Evolutionary conservation across 2,797 vertebrate genomes (phyloP).

Genomic region (Tenualosa thibaudeaui): DNA sequence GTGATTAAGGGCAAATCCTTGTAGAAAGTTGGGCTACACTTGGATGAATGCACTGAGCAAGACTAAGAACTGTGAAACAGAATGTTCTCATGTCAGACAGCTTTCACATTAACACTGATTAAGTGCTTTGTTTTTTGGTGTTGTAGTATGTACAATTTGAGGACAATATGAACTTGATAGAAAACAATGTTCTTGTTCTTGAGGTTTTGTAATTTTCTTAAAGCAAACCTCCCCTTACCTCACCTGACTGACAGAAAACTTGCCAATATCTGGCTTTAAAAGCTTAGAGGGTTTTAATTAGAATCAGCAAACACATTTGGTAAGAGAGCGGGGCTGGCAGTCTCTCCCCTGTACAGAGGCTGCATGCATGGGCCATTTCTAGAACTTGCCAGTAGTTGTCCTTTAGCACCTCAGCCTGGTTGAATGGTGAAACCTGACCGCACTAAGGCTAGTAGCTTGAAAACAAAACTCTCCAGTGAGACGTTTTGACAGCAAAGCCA

Average conservation of each 20-base stretch:
- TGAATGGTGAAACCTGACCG: slow-evolving; percentile 8
- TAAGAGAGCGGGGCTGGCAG: neutral
- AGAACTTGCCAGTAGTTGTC: neutral
- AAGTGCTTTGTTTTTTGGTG: neutral
- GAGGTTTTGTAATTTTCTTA: neutral
- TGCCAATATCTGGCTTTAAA: slow-evolving; percentile 20
- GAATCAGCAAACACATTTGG: neutral
- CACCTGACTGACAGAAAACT: slow-evolving; percentile 1
- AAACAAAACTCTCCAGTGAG: slow-evolving; percentile 3
- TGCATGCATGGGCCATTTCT: neutral
- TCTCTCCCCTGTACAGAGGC: neutral
- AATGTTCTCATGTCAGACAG: neutral
- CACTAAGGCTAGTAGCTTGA: neutral
- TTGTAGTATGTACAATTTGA: neutral
- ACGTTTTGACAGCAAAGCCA: slow-evolving; percentile 26
- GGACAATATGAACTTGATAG: neutral
- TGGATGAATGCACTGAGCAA: neutral
- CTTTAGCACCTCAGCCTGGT: slow-evolving; percentile 10
- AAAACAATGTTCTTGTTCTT: neutral
- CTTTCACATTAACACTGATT: neutral
- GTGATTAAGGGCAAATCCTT: neutral
- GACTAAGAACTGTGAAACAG: neutral
- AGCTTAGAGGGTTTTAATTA: neutral
- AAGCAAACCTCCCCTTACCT: neutral
- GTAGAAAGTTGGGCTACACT: neutral